A percentile compares a stretch with the other conserved stretches of the same genome.
These are phyloP conservation scores for Microplitis manilae DNA, from an alignment of 2,888 invertebrate species.

Conservation along the genomic window DNA sequence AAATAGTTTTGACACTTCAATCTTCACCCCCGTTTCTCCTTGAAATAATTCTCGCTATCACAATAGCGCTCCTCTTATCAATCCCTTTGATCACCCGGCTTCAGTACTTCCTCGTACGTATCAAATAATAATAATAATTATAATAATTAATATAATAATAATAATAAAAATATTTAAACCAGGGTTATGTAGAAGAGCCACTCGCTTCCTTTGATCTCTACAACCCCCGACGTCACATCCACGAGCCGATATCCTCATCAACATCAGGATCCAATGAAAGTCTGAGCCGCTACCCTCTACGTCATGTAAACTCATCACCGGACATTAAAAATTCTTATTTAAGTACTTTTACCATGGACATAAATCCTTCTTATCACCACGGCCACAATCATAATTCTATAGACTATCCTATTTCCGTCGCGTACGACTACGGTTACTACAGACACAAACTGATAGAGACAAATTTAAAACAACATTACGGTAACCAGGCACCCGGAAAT, in stretches of 20 bases:
- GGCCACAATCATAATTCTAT: constrained; percentile 35
- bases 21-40: constrained; percentile 61
- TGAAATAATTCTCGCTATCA: constrained; percentile 61
- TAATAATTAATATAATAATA: neutral
- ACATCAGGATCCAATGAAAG: neutral
- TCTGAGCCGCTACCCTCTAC: neutral
- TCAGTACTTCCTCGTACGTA: neutral
- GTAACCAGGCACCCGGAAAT: constrained; percentile 63
- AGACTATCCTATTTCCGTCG: constrained; percentile 33
- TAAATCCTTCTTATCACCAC: neutral
- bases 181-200: neutral
- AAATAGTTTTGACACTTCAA: constrained; percentile 61
- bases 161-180: neutral
- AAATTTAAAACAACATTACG: constrained; percentile 58
- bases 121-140: neutral
- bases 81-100: neutral
- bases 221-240: neutral
- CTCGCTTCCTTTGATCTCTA: neutral
- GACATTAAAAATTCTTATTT: neutral
- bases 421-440: constrained; percentile 58
- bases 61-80: constrained; percentile 47
- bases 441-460: constrained; percentile 61
- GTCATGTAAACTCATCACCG: neutral
- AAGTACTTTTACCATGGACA: too few species aligned
- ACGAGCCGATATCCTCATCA: neutral